Evolutionary conservation across 2,113 vertebrate genomes (phyloP).

Genomic region (Rallus limicola): DNA sequence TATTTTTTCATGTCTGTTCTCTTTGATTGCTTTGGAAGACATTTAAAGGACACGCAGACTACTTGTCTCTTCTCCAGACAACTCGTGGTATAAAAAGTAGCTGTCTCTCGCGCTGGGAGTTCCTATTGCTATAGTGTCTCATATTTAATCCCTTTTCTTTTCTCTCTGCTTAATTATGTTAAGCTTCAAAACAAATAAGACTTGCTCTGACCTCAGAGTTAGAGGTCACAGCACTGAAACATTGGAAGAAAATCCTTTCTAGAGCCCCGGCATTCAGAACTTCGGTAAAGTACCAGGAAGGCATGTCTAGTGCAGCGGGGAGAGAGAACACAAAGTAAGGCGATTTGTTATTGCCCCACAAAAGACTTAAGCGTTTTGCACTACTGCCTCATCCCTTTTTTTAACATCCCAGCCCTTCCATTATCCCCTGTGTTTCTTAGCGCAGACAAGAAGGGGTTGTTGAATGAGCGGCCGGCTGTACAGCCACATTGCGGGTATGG

Average conservation of each 20-base stretch:
- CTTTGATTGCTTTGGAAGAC: background rate
- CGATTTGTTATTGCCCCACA: constrained; percentile 23
- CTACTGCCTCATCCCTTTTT: background rate
- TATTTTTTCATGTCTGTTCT: background rate
- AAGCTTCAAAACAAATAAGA: constrained; percentile 48
- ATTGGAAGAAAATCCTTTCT: constrained; percentile 12
- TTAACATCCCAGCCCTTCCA: background rate
- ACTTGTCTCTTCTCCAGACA: background rate
- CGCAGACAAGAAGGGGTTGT: background rate
- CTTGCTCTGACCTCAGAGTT: background rate
- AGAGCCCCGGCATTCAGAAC: background rate
- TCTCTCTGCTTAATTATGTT: constrained; percentile 43
- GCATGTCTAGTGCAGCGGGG: background rate
- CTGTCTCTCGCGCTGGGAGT: background rate
- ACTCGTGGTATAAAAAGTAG: background rate
- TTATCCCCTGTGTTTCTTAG: background rate
- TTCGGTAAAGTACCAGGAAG: background rate
- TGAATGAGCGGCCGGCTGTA: constrained; percentile 10
- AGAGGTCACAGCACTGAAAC: background rate
- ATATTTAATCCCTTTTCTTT: constrained; percentile 31
- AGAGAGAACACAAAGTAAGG: background rate
- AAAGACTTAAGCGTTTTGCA: background rate
- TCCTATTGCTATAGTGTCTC: background rate
- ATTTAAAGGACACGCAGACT: background rate
- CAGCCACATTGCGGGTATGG: background rate